These are phyloP conservation scores for Astyanax mexicanus DNA, from an alignment of 2,797 vertebrate genomes.

Conservation along the genomic window DNA sequence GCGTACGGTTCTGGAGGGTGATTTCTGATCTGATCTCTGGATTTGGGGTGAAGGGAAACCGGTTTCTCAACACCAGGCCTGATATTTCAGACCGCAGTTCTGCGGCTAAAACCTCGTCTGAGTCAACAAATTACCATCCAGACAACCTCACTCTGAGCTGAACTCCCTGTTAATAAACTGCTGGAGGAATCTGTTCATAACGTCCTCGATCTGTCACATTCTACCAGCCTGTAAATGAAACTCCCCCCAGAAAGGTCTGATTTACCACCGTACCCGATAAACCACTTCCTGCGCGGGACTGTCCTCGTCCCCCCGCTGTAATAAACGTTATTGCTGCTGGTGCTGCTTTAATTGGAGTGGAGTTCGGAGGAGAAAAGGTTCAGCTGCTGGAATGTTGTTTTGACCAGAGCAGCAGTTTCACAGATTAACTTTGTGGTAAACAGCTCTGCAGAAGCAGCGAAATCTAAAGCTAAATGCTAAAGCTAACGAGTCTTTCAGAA, in stretches of 20 bases:
- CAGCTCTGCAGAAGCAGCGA: not conserved
- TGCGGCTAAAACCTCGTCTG: not conserved
- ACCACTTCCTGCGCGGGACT: not conserved
- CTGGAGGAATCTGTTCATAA: not conserved
- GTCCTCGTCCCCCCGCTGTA: not conserved
- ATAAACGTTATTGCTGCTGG: conserved; percentile 24
- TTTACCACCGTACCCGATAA: not conserved
- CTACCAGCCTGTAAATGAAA: not conserved
- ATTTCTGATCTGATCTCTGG: no score
- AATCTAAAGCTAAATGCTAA: not conserved
- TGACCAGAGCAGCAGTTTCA: not conserved
- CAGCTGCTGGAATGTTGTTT: not conserved
- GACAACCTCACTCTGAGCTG: not conserved
- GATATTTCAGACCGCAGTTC: not conserved
- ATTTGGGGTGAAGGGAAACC: not conserved
- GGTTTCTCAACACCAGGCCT: not conserved
- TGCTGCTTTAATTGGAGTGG: conserved; percentile 2
- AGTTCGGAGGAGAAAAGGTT: conserved; percentile 6
- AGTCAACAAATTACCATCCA: not conserved
- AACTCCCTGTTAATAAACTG: not conserved
- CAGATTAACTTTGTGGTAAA: not conserved
- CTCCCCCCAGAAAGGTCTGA: not conserved
- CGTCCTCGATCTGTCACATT: not conserved
- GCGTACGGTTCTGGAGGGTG: no score
- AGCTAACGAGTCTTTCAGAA: not conserved